Conservation (phyloP, 2,113 vertebrate genomes). For the Tachuris rubrigastra region DNA sequence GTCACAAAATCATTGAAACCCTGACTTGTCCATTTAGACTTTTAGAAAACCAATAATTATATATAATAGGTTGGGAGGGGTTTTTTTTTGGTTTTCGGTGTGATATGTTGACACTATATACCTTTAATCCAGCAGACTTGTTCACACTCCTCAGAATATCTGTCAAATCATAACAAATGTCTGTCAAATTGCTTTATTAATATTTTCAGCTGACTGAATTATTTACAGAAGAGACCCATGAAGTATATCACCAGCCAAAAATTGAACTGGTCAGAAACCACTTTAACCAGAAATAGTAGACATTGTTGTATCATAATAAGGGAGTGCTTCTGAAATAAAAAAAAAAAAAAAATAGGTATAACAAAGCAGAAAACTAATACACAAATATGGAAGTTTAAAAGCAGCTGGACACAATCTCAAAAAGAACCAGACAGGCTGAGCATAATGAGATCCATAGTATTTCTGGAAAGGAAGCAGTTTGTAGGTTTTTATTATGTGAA, state of each 20-base stretch:
- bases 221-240: neutral
- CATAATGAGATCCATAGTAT: neutral
- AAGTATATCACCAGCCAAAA: neutral
- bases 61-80: rapidly evolving
- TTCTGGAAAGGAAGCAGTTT: neutral
- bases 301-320: neutral
- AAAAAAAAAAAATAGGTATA: neutral
- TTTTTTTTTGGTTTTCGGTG: neutral
- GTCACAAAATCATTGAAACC: neutral
- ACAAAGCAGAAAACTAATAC: neutral
- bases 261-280: neutral
- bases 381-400: neutral
- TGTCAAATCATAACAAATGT: neutral
- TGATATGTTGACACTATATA: neutral
- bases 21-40: neutral
- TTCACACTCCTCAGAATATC: neutral
- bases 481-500: neutral
- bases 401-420: neutral
- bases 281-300: neutral
- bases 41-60: neutral
- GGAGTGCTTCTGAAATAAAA: neutral
- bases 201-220: neutral
- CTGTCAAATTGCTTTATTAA: neutral
- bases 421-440: neutral
- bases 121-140: neutral